Base-by-base conservation (phyloP, 2,113 vertebrate species). In the Muscicapa adusta region DNA sequence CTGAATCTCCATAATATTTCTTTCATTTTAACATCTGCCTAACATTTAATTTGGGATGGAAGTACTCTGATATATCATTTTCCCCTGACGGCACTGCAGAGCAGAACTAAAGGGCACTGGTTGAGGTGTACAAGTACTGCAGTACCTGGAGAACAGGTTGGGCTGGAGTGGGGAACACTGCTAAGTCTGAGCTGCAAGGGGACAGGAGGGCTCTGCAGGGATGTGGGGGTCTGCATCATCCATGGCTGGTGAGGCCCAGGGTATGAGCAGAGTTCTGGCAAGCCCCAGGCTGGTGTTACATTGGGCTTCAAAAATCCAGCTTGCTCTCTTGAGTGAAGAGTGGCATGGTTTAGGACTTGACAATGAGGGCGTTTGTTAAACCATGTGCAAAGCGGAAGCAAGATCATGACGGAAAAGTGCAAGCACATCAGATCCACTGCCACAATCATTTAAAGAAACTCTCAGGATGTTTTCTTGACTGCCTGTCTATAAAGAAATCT, bases 11-110 rank as follows among this genome's bases (percentile, higher is more conserved):
- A 43, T 66, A 89, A 77, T 77, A 95, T 90, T 94, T 95, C 85
- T 85, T 94, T 91, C 85, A 83, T 88, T 91, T 83, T 88, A 94
- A 86, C 78, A 85, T 89, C 72, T 83, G 80, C 93, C 65, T 93
- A 93, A 93, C 91, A 73, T 82, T 83, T 85, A 90, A 19, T 93
- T 57, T 88, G 89, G 89, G 89, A 83, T 43, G 26, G 45, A 80
- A 91, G 51, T 56, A 89, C 67, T 60, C 78, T 2, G 8, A 90
- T 74, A 88, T 6, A 91, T 88, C 61, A 86, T 77, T 77, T 74
- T 63, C 18, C 77, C 38, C 68, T 66, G 70, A 82, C 72, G 67
- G 56, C 71, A 70, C 63, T 63, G 60, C 58, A 90, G 71, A 85
- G 73, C 58, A 85, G 81, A 91, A 88, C 73, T 84, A 84, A 92